These are phyloP conservation scores for Trinorchestia longiramus DNA, from an alignment of 1,140 invertebrate genomes.

Conservation along the genomic window DNA sequence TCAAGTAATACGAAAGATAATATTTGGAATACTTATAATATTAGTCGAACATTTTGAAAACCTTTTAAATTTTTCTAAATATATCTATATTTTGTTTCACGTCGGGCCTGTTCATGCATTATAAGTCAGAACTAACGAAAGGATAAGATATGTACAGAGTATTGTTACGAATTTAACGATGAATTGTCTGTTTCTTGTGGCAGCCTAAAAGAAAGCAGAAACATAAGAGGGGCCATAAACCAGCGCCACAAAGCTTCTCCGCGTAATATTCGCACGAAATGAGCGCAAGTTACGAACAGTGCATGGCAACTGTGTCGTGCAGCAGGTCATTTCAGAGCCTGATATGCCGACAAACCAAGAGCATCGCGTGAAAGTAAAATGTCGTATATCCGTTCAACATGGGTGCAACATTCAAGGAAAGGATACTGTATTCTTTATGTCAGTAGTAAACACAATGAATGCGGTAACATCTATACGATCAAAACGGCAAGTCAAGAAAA, in stretches of 20 bases:
- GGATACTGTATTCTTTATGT: not conserved
- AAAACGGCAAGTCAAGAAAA: not conserved
- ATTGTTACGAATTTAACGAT: not conserved
- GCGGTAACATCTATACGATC: not conserved
- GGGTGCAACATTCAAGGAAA: not conserved
- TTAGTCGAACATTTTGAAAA: not conserved
- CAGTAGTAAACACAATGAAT: not conserved
- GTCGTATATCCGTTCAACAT: not conserved
- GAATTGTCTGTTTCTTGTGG: not conserved
- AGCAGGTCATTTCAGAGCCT: not conserved
- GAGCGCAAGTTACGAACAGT: not conserved
- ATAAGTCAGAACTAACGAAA: not conserved
- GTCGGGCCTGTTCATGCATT: not conserved
- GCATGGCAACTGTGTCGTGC: not conserved
- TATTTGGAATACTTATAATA: not conserved
- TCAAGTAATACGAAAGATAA: not conserved
- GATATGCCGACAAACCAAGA: not conserved
- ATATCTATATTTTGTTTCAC: not conserved
- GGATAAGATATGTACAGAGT: not conserved
- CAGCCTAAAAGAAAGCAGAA: not conserved
- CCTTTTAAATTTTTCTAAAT: not conserved
- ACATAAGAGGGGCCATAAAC: not conserved
- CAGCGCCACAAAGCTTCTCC: not conserved
- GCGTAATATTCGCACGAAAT: not conserved
- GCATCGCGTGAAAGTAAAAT: not conserved